Conservation (phyloP, 2,888 invertebrate species). For the Stenodera caucasica region DNA sequence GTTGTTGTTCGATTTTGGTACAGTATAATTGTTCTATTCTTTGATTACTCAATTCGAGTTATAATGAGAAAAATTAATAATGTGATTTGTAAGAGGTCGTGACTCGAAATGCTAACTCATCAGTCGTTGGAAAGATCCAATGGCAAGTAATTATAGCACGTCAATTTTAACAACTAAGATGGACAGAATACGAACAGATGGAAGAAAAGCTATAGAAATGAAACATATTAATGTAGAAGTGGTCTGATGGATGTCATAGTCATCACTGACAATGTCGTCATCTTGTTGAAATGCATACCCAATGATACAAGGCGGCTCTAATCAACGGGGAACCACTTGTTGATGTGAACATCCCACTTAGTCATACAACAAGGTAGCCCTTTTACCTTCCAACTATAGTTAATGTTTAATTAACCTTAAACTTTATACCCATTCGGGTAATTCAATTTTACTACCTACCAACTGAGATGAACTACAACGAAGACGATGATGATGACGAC, state of each 20-base stretch:
- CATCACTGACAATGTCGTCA: constrained; percentile 1
- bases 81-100: constrained; percentile 34
- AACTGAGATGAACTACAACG: constrained; percentile 26
- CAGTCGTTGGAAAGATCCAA: constrained; percentile 43
- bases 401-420: constrained; percentile 41
- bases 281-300: constrained; percentile 20
- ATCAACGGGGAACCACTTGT: constrained; percentile 47
- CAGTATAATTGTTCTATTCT: too few species aligned
- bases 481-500: too few species aligned
- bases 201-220: constrained; percentile 17
- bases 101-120: constrained; percentile 47
- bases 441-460: constrained; percentile 37
- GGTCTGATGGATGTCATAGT: too few species aligned
- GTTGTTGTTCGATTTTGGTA: too few species aligned
- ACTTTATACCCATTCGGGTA: constrained; percentile 37
- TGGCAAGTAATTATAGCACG: constrained; percentile 45
- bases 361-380: constrained; percentile 38
- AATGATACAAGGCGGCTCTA: constrained; percentile 21
- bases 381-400: constrained; percentile 32
- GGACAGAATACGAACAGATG: constrained; percentile 31
- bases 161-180: constrained; percentile 37
- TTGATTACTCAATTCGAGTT: constrained; percentile 36
- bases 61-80: constrained; percentile 38
- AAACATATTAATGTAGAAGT: too few species aligned
- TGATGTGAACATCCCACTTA: constrained; percentile 41